These are phyloP conservation scores for Calliphora vomitoria DNA, from an alignment of 2,888 invertebrate species.

Conservation along the genomic window DNA sequence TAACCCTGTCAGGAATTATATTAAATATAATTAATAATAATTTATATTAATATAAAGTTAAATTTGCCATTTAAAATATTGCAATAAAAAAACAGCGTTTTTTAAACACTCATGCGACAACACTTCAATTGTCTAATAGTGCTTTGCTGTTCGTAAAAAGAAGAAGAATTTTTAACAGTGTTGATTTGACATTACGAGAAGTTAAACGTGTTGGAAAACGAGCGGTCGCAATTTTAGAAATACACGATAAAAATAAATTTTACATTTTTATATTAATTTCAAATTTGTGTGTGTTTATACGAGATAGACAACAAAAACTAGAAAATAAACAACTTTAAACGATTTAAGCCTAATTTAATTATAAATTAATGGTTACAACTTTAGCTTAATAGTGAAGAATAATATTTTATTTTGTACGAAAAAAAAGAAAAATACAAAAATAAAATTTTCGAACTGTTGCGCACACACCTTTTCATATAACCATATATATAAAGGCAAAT, in stretches of 20 bases:
- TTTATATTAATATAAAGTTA: no score
- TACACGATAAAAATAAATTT: conserved; percentile 52
- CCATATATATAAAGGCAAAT: conserved; percentile 41
- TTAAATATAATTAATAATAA: no score
- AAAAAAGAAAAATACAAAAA: conserved; percentile 16
- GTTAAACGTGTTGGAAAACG: conserved; percentile 56
- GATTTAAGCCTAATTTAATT: neutral
- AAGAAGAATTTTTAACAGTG: conserved; percentile 60
- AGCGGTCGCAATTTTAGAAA: conserved; percentile 54
- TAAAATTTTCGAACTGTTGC: conserved; percentile 71
- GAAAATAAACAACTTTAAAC: conserved; percentile 10
- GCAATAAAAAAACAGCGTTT: neutral
- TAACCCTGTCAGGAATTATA: no score
- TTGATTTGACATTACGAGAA: conserved; percentile 69
- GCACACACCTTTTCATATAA: conserved; percentile 73
- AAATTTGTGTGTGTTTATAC: conserved; percentile 20
- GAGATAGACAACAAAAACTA: conserved; percentile 8
- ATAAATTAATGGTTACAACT: neutral
- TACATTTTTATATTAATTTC: conserved; percentile 30
- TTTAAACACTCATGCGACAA: neutral
- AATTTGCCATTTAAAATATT: no score
- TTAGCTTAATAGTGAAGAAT: neutral
- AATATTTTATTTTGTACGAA: neutral
- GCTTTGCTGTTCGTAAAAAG: conserved; percentile 18
- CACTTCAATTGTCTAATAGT: neutral